Percentiles rank a stretch among this genome's conserved stretches.
These are phyloP conservation scores for Hiodon tergisus DNA, from an alignment of 2,113 vertebrate species.

Conservation along the genomic window DNA sequence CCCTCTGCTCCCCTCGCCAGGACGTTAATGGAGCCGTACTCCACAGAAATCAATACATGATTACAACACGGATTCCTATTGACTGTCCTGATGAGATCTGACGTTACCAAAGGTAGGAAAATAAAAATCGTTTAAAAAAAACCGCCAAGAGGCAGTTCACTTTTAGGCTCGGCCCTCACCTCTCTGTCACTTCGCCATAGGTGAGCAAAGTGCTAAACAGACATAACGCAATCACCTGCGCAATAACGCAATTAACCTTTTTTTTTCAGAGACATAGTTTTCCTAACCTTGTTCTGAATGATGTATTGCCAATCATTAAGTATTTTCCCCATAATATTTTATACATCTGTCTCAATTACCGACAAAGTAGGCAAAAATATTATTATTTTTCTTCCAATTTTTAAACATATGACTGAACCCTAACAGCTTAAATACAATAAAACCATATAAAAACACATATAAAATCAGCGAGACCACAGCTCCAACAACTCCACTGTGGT, in stretches of 20 bases:
- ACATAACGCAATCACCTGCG: neutral
- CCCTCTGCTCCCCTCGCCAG: conserved; percentile 72
- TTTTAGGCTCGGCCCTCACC: neutral
- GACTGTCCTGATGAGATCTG: conserved; percentile 70
- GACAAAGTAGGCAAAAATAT: neutral
- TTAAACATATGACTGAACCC: no score
- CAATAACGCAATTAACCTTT: no score
- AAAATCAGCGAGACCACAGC: no score
- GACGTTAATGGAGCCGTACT: conserved; percentile 92
- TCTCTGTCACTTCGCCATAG: neutral
- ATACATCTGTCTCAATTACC: conserved; percentile 9
- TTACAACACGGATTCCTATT: conserved; percentile 87
- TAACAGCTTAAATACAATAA: no score
- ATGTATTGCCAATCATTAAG: neutral
- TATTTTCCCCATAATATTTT: conserved; percentile 12
- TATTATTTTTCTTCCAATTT: no score
- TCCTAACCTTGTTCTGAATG: neutral
- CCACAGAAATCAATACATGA: conserved; percentile 89
- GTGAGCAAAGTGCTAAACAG: no score
- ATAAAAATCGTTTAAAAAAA: no score
- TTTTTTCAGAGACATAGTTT: neutral
- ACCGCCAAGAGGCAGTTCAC: conserved; percentile 57
- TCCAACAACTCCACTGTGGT: neutral
- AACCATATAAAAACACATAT: neutral
- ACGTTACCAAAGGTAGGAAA: conserved; percentile 70